These are phyloP conservation scores for Latrodectus geometricus DNA, from an alignment of 1,140 invertebrate species.

Conservation along the genomic window DNA sequence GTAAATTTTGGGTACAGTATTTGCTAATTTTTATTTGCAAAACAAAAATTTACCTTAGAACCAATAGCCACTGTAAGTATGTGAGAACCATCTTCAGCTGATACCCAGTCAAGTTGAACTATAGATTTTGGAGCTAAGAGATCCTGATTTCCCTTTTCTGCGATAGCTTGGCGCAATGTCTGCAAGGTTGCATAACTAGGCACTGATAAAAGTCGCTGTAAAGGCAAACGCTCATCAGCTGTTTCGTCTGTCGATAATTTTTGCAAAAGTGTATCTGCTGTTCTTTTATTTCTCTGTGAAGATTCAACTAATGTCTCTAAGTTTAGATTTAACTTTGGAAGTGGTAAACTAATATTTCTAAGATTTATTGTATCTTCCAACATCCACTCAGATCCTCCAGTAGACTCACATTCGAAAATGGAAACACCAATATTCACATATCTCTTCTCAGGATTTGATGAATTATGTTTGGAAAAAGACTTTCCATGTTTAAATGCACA, in stretches of 20 bases:
- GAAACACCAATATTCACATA: slow-evolving; percentile 93
- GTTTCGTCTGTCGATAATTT: slow-evolving; percentile 55
- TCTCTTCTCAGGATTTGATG: slow-evolving; percentile 80
- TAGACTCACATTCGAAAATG: slow-evolving; percentile 99
- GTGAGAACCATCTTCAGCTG: slow-evolving; percentile 98
- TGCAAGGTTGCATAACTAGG: slow-evolving; percentile 93
- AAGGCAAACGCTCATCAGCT: slow-evolving; percentile 39
- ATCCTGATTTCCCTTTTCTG: slow-evolving; percentile 90
- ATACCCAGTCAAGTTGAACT: slow-evolving; percentile 98
- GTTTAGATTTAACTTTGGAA: slow-evolving; percentile 81
- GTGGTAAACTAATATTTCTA: slow-evolving; percentile 86
- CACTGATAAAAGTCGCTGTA: slow-evolving; percentile 78
- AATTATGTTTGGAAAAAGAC: slow-evolving; percentile 72
- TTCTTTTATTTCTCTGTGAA: slow-evolving; percentile 76
- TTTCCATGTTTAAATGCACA: slow-evolving; percentile 87
- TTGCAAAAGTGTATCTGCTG: slow-evolving; percentile 58
- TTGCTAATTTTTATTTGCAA: too few relatives aligned
- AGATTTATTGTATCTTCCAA: slow-evolving; percentile 96
- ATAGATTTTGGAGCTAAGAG: slow-evolving; percentile 78
- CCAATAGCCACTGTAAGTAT: slow-evolving; percentile 96
- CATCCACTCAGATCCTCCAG: slow-evolving; percentile 97
- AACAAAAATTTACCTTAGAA: slow-evolving; percentile 76
- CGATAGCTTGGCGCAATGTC: slow-evolving; percentile 87
- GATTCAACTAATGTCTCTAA: slow-evolving; percentile 85
- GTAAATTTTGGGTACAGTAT: too few relatives aligned